phyloP scores from a whole-genome alignment of 2,113 vertebrate genomes.

The Promerops cafer region DNA sequence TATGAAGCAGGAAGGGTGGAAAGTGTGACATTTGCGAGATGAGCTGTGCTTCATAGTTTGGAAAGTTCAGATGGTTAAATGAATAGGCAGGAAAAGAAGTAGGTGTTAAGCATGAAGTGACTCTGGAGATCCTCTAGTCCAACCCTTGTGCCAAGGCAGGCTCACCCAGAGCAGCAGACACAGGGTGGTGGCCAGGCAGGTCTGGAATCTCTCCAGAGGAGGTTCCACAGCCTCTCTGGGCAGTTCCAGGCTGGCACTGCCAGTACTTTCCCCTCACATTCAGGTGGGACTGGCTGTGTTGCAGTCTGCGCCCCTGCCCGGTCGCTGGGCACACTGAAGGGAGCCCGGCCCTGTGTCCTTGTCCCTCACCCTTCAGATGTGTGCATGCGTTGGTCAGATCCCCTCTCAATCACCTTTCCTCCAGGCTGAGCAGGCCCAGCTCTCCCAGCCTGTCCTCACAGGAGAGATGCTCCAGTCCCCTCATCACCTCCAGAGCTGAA shows the following conservation, averaged over 20 bases:
- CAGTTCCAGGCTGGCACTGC: too few species aligned
- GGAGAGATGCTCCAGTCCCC: not conserved
- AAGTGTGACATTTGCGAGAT: fast-evolving
- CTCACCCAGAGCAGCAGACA: not conserved
- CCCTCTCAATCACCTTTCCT: not conserved
- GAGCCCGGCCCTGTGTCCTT: not conserved
- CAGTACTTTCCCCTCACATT: too few species aligned
- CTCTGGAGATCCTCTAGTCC: not conserved
- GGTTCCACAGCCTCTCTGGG: not conserved
- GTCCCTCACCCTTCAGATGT: not conserved
- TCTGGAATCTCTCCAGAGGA: not conserved
- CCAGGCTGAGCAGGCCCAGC: not conserved
- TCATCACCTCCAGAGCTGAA: not conserved
- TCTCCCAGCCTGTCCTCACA: not conserved
- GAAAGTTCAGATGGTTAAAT: not conserved
- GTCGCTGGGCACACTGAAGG: not conserved
- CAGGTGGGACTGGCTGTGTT: not conserved
- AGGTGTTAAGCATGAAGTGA: not conserved
- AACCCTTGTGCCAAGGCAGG: not conserved
- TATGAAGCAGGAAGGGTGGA: not conserved
- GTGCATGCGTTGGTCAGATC: not conserved
- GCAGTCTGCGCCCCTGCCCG: not conserved
- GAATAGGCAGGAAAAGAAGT: not conserved
- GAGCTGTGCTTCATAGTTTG: not conserved
- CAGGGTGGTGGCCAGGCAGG: not conserved